These are phyloP conservation scores for Malurus melanocephalus DNA, from an alignment of 2,113 vertebrate species.

Conservation along the genomic window DNA sequence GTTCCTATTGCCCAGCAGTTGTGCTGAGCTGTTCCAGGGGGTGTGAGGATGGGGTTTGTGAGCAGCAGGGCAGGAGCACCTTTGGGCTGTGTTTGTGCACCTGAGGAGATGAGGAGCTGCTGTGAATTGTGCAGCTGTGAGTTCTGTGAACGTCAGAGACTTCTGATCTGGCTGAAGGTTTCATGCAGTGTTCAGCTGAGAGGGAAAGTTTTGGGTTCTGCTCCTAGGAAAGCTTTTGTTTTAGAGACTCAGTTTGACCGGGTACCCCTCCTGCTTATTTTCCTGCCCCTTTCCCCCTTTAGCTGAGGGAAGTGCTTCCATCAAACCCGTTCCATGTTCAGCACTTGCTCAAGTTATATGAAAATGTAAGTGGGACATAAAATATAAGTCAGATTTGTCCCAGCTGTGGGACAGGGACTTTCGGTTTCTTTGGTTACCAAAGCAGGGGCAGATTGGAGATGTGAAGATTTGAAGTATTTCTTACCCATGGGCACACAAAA, in stretches of 20 bases:
- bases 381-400: background rate
- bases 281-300: background rate
- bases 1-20: background rate
- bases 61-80: background rate
- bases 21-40: background rate
- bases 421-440: background rate
- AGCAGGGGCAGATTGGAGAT: background rate
- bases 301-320: background rate
- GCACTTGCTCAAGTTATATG: background rate
- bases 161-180: background rate
- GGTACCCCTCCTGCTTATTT: background rate
- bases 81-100: fast-evolving
- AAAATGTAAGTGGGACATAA: background rate
- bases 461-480: background rate
- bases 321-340: background rate
- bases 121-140: background rate
- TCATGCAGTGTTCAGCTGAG: background rate
- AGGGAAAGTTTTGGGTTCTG: background rate
- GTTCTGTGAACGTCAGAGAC: background rate
- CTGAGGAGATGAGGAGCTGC: background rate
- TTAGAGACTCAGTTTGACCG: background rate
- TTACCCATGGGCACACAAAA: background rate
- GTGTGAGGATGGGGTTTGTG: background rate
- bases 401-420: background rate
- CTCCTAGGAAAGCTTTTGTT: background rate